Conservation (phyloP, 2,113 vertebrate species). For the Phyllostomus discolor region DNA sequence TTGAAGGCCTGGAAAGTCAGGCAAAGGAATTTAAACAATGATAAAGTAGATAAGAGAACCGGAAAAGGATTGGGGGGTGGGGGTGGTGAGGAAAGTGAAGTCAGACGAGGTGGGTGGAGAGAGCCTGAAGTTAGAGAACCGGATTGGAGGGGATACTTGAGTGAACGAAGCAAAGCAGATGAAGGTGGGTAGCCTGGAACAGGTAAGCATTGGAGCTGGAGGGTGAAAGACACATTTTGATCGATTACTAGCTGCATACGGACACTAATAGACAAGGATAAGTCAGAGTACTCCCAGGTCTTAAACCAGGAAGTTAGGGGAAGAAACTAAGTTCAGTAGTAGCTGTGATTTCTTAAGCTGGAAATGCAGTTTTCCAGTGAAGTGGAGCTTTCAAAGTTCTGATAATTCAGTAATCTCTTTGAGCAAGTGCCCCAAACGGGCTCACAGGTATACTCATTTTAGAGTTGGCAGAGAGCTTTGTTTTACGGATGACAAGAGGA, state of each 20-base stretch:
- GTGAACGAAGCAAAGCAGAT: background rate
- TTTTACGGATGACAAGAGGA: background rate
- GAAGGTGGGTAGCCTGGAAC: background rate
- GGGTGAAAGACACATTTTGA: background rate
- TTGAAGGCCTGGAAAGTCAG: background rate
- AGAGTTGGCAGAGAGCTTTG: constrained; percentile 8
- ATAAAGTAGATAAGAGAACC: background rate
- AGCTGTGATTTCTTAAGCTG: background rate
- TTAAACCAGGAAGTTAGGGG: background rate
- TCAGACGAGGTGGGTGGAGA: background rate
- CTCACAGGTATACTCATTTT: background rate
- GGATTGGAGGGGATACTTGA: background rate
- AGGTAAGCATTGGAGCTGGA: background rate
- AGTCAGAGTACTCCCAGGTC: background rate
- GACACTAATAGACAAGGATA: background rate
- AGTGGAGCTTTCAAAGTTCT: background rate
- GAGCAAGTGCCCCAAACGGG: background rate
- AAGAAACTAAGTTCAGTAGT: background rate
- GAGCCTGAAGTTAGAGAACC: background rate
- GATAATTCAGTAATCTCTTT: background rate
- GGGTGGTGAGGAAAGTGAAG: background rate
- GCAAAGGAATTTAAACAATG: background rate
- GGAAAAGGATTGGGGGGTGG: background rate
- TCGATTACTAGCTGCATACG: background rate
- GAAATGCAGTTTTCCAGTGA: background rate